Evolutionary conservation across 1,140 invertebrate species (phyloP).

Genomic region (Trichomalopsis sarcophagae): DNA sequence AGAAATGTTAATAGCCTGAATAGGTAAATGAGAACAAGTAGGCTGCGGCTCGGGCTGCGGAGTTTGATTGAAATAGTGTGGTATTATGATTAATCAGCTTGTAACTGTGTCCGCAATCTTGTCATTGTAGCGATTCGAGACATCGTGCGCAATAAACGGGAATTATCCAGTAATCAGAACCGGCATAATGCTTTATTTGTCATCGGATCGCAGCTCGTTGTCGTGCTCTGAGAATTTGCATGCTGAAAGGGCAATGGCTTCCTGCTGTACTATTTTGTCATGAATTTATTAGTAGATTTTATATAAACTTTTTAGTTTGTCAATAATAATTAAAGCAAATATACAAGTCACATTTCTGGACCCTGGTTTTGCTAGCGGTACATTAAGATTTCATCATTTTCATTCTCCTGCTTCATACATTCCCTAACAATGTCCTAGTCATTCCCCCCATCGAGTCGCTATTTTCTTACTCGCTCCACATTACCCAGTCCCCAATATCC

Average conservation of each 20-base stretch:
- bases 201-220: neutral
- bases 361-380: neutral
- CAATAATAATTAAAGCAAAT: too few relatives aligned
- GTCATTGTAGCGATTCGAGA: neutral
- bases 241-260: neutral
- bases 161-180: conserved; percentile 3
- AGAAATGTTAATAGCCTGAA: conserved; percentile 20
- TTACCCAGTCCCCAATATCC: neutral
- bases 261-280: neutral
- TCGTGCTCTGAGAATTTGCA: neutral
- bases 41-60: neutral
- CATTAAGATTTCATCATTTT: conserved; percentile 4
- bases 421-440: conserved; percentile 6
- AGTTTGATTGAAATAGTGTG: neutral
- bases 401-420: neutral
- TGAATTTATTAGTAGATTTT: too few relatives aligned
- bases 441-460: neutral
- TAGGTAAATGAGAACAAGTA: conserved; percentile 1
- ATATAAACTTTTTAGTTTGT: too few relatives aligned
- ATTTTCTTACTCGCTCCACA: neutral
- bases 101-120: conserved; percentile 24
- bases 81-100: conserved; percentile 19
- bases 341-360: neutral
- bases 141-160: neutral
- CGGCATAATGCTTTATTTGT: neutral